Conservation (phyloP, 2,113 vertebrate species). For the Nothobranchius kuhntae region DNA sequence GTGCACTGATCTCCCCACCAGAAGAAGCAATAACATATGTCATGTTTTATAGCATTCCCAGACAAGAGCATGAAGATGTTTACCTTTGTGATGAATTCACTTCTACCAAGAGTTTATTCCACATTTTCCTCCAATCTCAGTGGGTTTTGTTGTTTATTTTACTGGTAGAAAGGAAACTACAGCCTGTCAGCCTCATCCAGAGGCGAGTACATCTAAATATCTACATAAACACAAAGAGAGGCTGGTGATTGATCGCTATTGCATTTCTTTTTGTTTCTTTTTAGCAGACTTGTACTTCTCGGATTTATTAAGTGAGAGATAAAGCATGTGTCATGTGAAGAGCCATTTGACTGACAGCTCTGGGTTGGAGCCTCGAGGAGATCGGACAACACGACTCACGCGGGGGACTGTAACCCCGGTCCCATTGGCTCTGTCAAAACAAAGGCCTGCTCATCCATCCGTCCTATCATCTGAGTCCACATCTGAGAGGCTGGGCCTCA, state of each 20-base stretch:
- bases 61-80: too few species aligned
- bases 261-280: not conserved
- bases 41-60: too few species aligned
- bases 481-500: slow-evolving; percentile 44
- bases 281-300: not conserved
- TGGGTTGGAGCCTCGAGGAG: slow-evolving; percentile 17
- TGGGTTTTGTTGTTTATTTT: too few species aligned
- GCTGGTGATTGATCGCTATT: not conserved
- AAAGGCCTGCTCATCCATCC: slow-evolving; percentile 46
- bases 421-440: slow-evolving; percentile 43
- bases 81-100: too few species aligned
- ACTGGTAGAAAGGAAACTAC: too few species aligned
- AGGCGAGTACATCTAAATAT: too few species aligned
- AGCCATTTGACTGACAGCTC: slow-evolving; percentile 32
- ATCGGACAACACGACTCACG: slow-evolving; percentile 41
- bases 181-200: too few species aligned
- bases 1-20: too few species aligned
- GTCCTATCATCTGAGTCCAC: slow-evolving; percentile 57
- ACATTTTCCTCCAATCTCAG: too few species aligned
- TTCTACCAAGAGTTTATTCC: too few species aligned
- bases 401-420: slow-evolving; percentile 39
- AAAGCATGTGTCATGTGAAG: slow-evolving; percentile 15
- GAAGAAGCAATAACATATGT: too few species aligned
- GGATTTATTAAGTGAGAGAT: slow-evolving; percentile 17
- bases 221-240: too few species aligned